Conservation (phyloP, 2,888 invertebrate genomes). For the Caradrina clavipalpis region DNA sequence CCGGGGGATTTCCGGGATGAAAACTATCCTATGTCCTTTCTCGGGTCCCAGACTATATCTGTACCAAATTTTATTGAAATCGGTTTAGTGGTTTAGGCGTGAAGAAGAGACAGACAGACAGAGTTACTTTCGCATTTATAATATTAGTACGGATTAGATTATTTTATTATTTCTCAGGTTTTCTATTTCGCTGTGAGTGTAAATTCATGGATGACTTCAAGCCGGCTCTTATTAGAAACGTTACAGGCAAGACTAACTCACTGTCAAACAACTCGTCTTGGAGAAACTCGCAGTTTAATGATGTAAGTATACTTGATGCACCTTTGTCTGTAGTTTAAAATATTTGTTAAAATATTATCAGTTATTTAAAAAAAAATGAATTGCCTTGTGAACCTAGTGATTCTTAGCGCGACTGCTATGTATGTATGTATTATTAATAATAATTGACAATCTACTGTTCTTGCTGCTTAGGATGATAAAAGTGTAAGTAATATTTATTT, state of each 20-base stretch:
- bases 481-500: conserved; percentile 34
- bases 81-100: too few species aligned
- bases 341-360: too few species aligned
- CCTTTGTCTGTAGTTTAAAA: too few species aligned
- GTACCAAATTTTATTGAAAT: too few species aligned
- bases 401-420: too few species aligned
- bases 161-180: conserved; percentile 70
- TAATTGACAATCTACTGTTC: neutral
- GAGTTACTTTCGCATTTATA: too few species aligned
- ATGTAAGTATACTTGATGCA: conserved; percentile 63
- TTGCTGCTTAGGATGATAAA: conserved; percentile 36
- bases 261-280: conserved; percentile 58
- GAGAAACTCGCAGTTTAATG: conserved; percentile 72
- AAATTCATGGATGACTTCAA: conserved; percentile 82
- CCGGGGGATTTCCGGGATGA: too few species aligned
- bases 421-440: neutral
- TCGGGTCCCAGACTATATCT: too few species aligned
- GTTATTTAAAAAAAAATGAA: too few species aligned
- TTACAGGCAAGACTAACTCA: conserved; percentile 53
- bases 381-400: too few species aligned
- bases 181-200: conserved; percentile 77
- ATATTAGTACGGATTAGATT: neutral
- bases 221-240: conserved; percentile 71
- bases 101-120: too few species aligned
- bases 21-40: too few species aligned